A percentile compares a stretch with the other conserved stretches of the same genome.
These are phyloP conservation scores for Liasis olivaceus DNA, from an alignment of 2,797 vertebrate genomes.

Conservation along the genomic window DNA sequence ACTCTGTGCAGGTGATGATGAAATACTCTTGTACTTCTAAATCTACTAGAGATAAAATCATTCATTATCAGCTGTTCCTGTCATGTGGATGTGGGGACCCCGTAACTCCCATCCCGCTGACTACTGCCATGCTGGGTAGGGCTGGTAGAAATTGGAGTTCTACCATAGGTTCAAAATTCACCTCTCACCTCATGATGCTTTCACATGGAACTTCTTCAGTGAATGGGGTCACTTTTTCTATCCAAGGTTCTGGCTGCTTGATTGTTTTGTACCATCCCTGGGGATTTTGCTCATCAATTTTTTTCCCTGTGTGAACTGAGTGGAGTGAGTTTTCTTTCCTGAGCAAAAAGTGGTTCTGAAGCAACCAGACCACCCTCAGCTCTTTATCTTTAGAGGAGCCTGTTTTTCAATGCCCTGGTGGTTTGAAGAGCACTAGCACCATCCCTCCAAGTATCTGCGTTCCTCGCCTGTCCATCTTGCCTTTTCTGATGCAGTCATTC, in stretches of 20 bases:
- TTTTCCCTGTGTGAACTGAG: neutral
- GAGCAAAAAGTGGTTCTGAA: neutral
- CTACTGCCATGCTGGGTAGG: neutral
- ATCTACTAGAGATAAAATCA: neutral
- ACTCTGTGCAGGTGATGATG: neutral
- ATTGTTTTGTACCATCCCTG: neutral
- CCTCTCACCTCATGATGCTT: neutral
- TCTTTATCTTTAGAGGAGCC: neutral
- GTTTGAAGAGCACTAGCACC: neutral
- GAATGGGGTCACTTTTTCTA: neutral
- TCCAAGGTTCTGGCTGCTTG: neutral
- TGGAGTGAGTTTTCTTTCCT: too few species aligned
- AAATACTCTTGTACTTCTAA: neutral
- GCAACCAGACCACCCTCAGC: neutral
- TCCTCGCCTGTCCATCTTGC: neutral
- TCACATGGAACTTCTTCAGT: neutral
- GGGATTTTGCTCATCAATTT: neutral
- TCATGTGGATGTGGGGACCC: neutral
- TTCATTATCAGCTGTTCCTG: neutral
- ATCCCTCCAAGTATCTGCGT: neutral
- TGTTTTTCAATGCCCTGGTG: neutral
- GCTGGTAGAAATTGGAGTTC: neutral
- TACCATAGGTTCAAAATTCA: neutral
- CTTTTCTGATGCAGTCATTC: neutral
- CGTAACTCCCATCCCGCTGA: neutral